Evolutionary conservation across 2,113 vertebrate genomes (phyloP).

Genomic region (Thalassoma bifasciatum): DNA sequence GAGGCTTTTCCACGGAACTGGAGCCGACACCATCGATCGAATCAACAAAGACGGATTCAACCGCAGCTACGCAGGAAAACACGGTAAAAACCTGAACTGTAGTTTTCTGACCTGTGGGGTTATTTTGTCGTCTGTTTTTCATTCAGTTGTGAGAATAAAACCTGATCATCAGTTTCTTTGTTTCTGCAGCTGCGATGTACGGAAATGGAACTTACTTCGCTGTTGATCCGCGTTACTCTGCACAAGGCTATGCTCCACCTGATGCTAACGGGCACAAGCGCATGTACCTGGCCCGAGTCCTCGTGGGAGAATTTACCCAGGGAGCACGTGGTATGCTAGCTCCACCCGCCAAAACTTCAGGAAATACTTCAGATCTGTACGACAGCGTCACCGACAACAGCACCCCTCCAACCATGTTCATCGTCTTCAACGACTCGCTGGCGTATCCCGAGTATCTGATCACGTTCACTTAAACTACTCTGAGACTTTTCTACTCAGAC

Average conservation of each 20-base stretch:
- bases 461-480: constrained; percentile 71
- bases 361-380: constrained; percentile 73
- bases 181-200: background rate
- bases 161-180: background rate
- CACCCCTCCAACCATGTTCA: constrained; percentile 73
- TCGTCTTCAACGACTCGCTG: constrained; percentile 85
- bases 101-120: no score
- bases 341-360: constrained; percentile 68
- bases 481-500: accelerated
- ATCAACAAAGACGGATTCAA: constrained; percentile 89
- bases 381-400: constrained; percentile 81
- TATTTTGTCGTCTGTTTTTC: no score
- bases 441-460: constrained; percentile 90
- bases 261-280: constrained; percentile 64
- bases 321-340: constrained; percentile 57
- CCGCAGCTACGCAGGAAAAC: constrained; percentile 88
- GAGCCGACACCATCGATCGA: constrained; percentile 31
- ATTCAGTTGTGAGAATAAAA: no score
- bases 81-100: constrained; percentile 80
- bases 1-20: constrained; percentile 89
- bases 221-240: constrained; percentile 80
- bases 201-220: constrained; percentile 89
- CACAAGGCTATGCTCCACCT: constrained; percentile 66
- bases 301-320: constrained; percentile 82
- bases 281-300: constrained; percentile 86